Evolutionary conservation across 1,140 invertebrate genomes (phyloP).

Genomic region (Caenorhabditis briggsae): DNA sequence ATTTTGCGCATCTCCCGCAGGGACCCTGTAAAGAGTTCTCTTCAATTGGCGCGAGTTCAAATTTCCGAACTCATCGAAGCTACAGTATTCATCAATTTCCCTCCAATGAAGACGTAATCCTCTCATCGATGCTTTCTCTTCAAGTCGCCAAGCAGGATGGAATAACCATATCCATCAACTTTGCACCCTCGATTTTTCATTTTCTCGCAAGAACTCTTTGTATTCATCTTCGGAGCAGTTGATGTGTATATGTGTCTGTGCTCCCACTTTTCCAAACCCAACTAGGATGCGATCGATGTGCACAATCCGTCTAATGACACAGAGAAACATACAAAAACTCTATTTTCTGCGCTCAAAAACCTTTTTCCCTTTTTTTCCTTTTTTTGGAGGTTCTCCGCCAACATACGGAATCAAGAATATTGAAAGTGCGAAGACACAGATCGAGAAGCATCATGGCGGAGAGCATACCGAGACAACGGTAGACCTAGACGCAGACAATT

Average conservation of each 20-base stretch:
- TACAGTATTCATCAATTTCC: neutral
- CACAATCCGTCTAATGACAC: conserved; percentile 40
- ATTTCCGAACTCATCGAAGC: neutral
- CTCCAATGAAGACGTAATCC: neutral
- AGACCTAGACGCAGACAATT: conserved; percentile 44
- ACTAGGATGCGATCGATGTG: conserved; percentile 22
- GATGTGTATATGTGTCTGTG: conserved; percentile 1
- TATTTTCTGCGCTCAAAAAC: neutral
- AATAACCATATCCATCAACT: neutral
- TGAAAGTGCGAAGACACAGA: conserved; percentile 52
- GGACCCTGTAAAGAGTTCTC: neutral
- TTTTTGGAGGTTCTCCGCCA: conserved; percentile 45
- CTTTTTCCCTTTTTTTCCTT: neutral
- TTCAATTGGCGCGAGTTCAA: neutral
- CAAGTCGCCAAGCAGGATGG: neutral
- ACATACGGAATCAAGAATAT: conserved; percentile 35
- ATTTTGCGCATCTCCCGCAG: neutral
- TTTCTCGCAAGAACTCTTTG: neutral
- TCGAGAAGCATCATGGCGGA: conserved; percentile 31
- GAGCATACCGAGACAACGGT: too few species aligned
- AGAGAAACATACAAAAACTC: conserved; percentile 35
- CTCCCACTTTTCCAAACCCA: conserved; percentile 1
- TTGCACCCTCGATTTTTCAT: neutral
- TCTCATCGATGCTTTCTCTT: neutral
- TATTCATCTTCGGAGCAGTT: neutral